phyloP scores from a whole-genome alignment of 2,113 vertebrate species.

The Salvelinus sp. region DNA sequence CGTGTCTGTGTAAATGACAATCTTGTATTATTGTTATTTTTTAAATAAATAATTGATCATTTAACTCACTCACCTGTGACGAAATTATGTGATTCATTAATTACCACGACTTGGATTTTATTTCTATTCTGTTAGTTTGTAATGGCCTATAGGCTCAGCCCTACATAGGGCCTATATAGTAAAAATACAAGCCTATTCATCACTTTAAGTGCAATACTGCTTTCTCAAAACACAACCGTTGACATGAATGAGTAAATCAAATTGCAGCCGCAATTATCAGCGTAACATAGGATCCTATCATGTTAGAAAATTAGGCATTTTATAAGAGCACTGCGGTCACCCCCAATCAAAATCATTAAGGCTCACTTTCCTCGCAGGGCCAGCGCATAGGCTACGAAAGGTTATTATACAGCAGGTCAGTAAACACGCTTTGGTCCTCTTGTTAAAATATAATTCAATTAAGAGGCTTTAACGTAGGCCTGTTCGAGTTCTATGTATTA shows the following conservation, averaged over 20 bases:
- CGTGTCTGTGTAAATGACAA: no score
- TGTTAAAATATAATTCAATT: slow-evolving; percentile 1
- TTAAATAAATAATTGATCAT: no score
- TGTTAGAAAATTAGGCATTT: slow-evolving; percentile 75
- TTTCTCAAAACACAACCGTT: slow-evolving; percentile 73
- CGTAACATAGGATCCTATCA: slow-evolving; percentile 79
- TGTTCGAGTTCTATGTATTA: neutral
- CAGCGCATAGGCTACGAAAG: slow-evolving; percentile 56
- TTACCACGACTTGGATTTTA: no score
- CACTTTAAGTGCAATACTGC: slow-evolving; percentile 24
- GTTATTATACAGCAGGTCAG: slow-evolving; percentile 48
- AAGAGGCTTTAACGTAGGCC: slow-evolving; percentile 17
- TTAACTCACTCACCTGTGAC: no score
- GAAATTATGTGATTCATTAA: no score
- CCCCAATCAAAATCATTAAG: slow-evolving; percentile 68
- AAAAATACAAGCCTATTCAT: no score
- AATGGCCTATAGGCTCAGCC: neutral
- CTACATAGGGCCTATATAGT: no score
- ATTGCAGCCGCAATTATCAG: slow-evolving; percentile 78
- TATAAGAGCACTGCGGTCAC: slow-evolving; percentile 70
- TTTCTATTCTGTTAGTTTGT: no score
- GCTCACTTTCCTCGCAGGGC: slow-evolving; percentile 64
- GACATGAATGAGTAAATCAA: slow-evolving; percentile 78
- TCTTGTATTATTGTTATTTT: no score
- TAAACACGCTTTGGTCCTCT: slow-evolving; percentile 39